Evolutionary conservation across 1,140 invertebrate species (phyloP), one percentile per base, ranked within the genome.

Genomic region (Diachasmimorpha longicaudata): DNA sequence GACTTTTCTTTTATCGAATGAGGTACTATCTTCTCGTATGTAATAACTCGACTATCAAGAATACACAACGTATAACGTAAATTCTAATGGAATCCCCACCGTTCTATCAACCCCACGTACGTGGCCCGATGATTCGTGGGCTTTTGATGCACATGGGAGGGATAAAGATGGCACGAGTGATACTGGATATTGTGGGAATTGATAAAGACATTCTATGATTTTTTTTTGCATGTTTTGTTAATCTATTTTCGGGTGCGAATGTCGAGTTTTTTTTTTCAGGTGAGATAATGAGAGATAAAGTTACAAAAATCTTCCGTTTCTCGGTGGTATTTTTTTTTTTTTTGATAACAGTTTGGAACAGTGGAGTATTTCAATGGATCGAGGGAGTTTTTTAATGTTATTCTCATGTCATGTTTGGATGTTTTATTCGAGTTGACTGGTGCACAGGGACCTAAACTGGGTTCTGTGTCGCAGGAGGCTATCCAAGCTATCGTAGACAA

Each of bases 401-500:
- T 0, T 16, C 3, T 1, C 9, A 19, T 55, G 8, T 55, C 48
- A 19, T 72, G 23, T 55, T 37, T 25, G 36, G 52, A n/a, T 4
- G 11, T 55, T 16, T 52, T 31, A 16, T 23, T 39, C 58, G 25
- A 16, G 19, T 58, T 63, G 16, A 72, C 52, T 55, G 16, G 55
- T 23, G 9, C 39, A 19, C 63, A 42, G 21, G 11, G 25, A 58
- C 21, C 25, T 55, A 74, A 67, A 68, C 55, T 69, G 48, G 55
- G 48, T 21, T 21, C 46, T 75, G n/a, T 68, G 37, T 48, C 8
- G 58, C 46, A 68, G 44, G 9, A 48, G 46, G 67, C 25, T 52
- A 58, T 52, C 46, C 69, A 67, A 67, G 69, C 73, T 69, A 25
- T 74, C 37, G 63, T 74, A 74, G 72, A 66, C 42, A n/a, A 75